Percentiles rank a stretch among this genome's conserved stretches.
Conservation (phyloP, 2,113 vertebrate genomes). For the Carassius gibelio region DNA sequence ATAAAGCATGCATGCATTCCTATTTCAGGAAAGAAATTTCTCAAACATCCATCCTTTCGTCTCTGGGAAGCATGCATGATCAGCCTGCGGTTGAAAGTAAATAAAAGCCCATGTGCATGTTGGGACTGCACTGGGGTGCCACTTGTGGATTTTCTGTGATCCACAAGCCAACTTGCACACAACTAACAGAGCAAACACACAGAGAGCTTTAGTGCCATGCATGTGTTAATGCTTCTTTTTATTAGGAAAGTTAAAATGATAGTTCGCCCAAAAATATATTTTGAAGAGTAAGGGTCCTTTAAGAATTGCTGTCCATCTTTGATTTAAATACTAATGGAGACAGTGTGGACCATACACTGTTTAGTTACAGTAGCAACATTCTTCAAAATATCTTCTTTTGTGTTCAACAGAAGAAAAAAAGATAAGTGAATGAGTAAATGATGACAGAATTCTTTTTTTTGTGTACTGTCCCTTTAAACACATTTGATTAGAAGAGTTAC, state of each 20-base stretch:
- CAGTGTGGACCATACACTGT: no score
- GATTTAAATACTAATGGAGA: no score
- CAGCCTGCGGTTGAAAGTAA: neutral
- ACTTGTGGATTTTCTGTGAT: neutral
- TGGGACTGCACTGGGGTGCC: neutral
- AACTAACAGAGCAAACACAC: neutral
- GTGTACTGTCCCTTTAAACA: neutral
- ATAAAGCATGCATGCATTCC: neutral
- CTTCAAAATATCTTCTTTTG: no score
- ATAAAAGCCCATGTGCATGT: neutral
- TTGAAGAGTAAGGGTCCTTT: no score
- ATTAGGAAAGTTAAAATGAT: neutral
- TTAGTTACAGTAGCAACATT: no score
- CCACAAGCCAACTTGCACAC: neutral
- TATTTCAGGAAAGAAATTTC: neutral
- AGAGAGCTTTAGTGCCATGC: no score
- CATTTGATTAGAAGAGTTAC: neutral
- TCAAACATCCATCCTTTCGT: neutral
- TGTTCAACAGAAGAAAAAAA: no score
- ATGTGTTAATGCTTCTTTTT: neutral
- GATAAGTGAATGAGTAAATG: neutral
- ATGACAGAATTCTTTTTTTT: no score
- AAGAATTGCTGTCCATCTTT: no score
- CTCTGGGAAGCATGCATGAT: constrained; percentile 14
- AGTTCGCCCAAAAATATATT: no score